Conservation (phyloP, 1,140 invertebrate species). For the Vanessa tameamea region DNA sequence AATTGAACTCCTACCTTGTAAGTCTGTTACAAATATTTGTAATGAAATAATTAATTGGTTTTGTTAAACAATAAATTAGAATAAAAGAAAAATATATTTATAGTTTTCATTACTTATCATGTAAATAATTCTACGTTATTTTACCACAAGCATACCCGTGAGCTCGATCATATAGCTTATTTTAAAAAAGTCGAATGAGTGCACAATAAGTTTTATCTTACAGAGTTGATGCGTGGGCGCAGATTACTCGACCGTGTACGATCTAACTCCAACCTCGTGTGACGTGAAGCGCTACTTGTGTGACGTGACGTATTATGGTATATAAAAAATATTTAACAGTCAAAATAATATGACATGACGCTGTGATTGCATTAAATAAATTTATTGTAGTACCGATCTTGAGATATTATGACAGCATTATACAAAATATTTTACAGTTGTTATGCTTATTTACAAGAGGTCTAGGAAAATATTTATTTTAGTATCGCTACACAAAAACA, state of each 20-base stretch:
- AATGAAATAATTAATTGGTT: too few species aligned
- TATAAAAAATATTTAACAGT: not conserved
- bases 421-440: too few species aligned
- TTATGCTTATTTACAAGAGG: too few species aligned
- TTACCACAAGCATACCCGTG: not conserved
- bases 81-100: too few species aligned
- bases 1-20: too few species aligned
- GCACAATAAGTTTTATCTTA: slow-evolving; percentile 16
- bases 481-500: too few species aligned
- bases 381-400: too few species aligned
- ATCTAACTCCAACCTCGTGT: slow-evolving; percentile 2
- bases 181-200: slow-evolving; percentile 1
- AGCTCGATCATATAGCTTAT: not conserved
- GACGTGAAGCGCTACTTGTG: not conserved
- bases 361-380: not conserved
- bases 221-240: slow-evolving; percentile 1
- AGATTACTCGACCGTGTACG: slow-evolving; percentile 10
- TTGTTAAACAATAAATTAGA: too few species aligned
- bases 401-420: too few species aligned
- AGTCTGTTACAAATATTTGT: too few species aligned
- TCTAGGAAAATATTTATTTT: too few species aligned
- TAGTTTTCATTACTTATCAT: not conserved
- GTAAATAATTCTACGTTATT: not conserved
- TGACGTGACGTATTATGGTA: not conserved
- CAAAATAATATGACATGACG: not conserved